A percentile compares a stretch with the other conserved stretches of the same genome.
Evolutionary conservation across 1,140 invertebrate species (phyloP).

Genomic region (Vollenhovia emeryi): DNA sequence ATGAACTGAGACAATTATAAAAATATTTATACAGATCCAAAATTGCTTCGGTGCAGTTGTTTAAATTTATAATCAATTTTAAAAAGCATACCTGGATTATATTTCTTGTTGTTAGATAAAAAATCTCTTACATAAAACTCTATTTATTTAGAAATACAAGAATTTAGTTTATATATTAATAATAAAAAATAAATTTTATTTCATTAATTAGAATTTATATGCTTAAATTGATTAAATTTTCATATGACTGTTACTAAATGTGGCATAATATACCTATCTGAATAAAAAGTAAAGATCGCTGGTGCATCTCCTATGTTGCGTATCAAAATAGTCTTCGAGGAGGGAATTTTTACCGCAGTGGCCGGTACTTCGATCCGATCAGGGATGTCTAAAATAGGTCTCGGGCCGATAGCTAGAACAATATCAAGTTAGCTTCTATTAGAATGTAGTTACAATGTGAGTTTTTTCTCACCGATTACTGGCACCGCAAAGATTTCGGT

Average conservation of each 20-base stretch:
- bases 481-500: conserved; percentile 74
- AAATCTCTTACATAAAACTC: not conserved
- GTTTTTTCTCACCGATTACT: conserved; percentile 73
- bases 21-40: not conserved
- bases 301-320: conserved; percentile 80
- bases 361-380: conserved; percentile 82
- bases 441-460: not conserved
- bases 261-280: conserved; percentile 68
- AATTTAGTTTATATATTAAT: not conserved
- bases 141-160: conserved; percentile 21
- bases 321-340: conserved; percentile 78
- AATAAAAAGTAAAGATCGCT: conserved; percentile 77
- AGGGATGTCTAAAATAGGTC: conserved; percentile 84
- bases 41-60: not conserved
- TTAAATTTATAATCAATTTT: not conserved
- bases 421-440: conserved; percentile 10
- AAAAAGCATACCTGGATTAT: not conserved
- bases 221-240: not conserved
- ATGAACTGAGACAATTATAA: conserved; percentile 59
- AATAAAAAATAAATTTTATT: not conserved
- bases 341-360: conserved; percentile 81
- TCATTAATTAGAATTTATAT: not conserved
- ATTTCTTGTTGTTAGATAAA: too few relatives aligned
- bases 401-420: conserved; percentile 80
- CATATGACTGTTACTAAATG: not conserved